phyloP scores from a whole-genome alignment of 2,797 vertebrate species.

The Chaetodon trifasciatus region DNA sequence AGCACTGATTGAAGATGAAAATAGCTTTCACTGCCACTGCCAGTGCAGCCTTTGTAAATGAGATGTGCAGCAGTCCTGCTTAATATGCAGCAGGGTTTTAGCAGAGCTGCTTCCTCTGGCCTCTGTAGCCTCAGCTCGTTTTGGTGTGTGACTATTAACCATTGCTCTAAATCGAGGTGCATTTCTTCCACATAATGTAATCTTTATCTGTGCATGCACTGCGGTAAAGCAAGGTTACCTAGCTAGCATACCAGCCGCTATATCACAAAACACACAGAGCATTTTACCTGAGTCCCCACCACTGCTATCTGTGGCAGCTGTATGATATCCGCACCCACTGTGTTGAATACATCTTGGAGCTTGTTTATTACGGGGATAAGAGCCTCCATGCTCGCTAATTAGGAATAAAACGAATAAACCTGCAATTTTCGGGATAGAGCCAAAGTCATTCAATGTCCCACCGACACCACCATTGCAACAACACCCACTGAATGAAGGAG shows the following conservation, averaged over 20 bases:
- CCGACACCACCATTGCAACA: slow-evolving; percentile 75
- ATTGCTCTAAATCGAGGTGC: accelerated
- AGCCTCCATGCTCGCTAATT: slow-evolving; percentile 90
- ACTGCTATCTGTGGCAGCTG: slow-evolving; percentile 98
- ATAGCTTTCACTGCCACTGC: slow-evolving; percentile 42
- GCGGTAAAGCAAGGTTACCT: slow-evolving; percentile 39
- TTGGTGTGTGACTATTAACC: not conserved
- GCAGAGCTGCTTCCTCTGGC: not conserved
- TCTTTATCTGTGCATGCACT: not conserved
- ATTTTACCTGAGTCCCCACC: slow-evolving; percentile 95
- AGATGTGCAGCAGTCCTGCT: slow-evolving; percentile 32
- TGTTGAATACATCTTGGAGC: slow-evolving; percentile 98
- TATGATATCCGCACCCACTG: slow-evolving; percentile 96
- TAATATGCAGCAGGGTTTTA: not conserved
- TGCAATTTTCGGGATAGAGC: slow-evolving; percentile 73
- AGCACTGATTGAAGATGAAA: slow-evolving; percentile 50
- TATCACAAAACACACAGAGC: slow-evolving; percentile 20
- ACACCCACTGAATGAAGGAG: slow-evolving; percentile 39
- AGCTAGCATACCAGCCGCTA: slow-evolving; percentile 52
- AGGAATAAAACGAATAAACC: slow-evolving; percentile 47
- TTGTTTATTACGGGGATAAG: slow-evolving; percentile 99
- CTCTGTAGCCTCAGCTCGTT: not conserved
- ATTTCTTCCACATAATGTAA: not conserved
- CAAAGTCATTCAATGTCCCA: slow-evolving; percentile 91
- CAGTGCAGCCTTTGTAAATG: slow-evolving; percentile 24